Base-by-base conservation (phyloP, 2,888 invertebrate species). In the Drosophila cracens region DNA sequence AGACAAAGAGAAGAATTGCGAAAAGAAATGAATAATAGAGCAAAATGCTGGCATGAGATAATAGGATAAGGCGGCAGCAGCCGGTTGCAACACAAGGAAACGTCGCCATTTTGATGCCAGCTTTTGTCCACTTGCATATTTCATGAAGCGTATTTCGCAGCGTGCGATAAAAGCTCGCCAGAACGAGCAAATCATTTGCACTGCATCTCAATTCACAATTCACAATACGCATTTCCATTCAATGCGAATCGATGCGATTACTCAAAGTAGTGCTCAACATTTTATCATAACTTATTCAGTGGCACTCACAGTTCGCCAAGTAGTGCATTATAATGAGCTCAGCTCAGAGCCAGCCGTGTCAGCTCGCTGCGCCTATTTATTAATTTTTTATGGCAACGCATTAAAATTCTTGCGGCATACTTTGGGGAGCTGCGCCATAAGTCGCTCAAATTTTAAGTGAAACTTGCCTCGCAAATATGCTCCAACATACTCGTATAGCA, bases 71-170 rank as follows among this genome's bases (percentile, higher is more conserved):
- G 67, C 71, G 60, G 64, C 56, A 53, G 64, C 48, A 57, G 70
- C 54, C 68, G 58, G 70, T 60, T 80, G 82, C 85, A 84, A 65
- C 78, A 52, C 38, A 54, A n/a, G 85, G 80, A 85, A 85, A 70
- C 74, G 74, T 62, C 57, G 77, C 65, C 84, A 80, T 77, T 89
- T 87, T 83, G 61, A 83, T 75, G 87, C 69, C 89, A 74, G 82
- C 89, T 84, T 84, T 84, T 69, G 49, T 34, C 33, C 70, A 70
- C 70, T 80, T 87, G 87, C 80, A 85, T 87, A 84, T 82, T 87
- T 87, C 62, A 85, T 89, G 87, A 87, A 66, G 52, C 65, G 56
- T 29, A 31, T 16, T 62, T 46, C 43, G 60, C n/a, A 48, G 25
- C n/a, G 62, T 34, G 31, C 38, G 60, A 52, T 36, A 67, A 57